Base-by-base conservation (phyloP, 2,888 invertebrate genomes). In the Argyresthia albistria region DNA sequence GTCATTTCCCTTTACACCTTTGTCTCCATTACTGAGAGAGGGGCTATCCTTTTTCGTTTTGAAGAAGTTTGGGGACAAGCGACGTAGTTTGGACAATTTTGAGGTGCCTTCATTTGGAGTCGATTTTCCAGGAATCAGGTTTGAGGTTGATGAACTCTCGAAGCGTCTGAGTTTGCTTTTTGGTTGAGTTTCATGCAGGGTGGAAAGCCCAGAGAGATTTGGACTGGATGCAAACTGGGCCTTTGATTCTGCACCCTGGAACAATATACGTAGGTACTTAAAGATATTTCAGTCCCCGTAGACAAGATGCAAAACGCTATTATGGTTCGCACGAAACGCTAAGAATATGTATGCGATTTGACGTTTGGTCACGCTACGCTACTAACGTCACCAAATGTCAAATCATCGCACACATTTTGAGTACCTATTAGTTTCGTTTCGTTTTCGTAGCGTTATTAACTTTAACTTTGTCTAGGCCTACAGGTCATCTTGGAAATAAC, bases 191-290 rank as follows among this genome's bases (percentile, higher is more conserved):
- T 80, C 76, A 1, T 65, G 67, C 0, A 60, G 57, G 9, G 56
- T 53, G 0, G 66, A 62, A 25, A 73, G 52, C 0, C 69, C 70
- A 0, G 78, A 76, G 11, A 87, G 62, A 53, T 86, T 86, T 0
- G 86, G 86, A 52, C 81, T 84, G 0, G 86, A 87, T 2, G 78
- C 74, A 53, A 79, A 86, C 59, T 86, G 83, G 4, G 66, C 55
- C 63, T 75, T 84, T 0, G 72, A 60, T 56, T 84, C 84, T 39
- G 66, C 45, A 8, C 65, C 73, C 86, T 86, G 63, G 35, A 73
- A 70, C 10, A 46, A 55, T n/a, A n/a, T n/a, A n/a, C 2, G 25
- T 25, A 25, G 6, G 3, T 25, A 25, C 25, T 4, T 25, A 2
- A 25, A 25, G 2, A 25, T 25, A 25, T 25, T 25, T 25, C 25